These are phyloP conservation scores for Trachelus troglodyta DNA, from an alignment of 2,888 invertebrate genomes.

Conservation along the genomic window DNA sequence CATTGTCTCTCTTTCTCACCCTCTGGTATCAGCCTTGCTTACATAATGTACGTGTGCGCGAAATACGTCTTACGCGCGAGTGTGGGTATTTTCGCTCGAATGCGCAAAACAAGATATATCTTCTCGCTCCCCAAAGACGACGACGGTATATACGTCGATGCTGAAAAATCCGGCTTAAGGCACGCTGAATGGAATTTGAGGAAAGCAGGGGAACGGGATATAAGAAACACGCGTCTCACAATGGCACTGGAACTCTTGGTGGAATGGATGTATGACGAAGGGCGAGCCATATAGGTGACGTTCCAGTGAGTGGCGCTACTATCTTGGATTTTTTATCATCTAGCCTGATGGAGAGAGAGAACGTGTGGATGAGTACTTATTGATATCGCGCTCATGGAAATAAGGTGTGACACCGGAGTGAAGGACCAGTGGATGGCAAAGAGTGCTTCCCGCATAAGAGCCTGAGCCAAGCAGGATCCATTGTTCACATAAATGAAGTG, in stretches of 20 bases:
- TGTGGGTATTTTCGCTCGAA: neutral
- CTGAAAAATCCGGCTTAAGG: conserved; percentile 4
- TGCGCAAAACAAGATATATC: conserved; percentile 5
- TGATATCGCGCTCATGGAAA: neutral
- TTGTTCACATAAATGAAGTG: neutral
- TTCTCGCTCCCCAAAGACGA: neutral
- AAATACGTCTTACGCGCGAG: neutral
- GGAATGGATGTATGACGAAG: neutral
- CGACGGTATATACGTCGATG: neutral
- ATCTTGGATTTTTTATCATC: neutral
- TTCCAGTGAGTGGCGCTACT: neutral
- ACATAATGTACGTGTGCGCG: neutral
- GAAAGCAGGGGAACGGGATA: neutral
- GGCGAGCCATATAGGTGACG: neutral
- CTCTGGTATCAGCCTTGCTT: neutral
- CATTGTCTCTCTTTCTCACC: neutral
- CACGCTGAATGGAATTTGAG: neutral
- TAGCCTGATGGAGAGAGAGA: neutral
- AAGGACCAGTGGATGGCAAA: neutral
- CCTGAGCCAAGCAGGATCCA: neutral
- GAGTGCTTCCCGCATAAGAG: neutral
- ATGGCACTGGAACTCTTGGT: neutral
- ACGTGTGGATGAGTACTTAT: neutral
- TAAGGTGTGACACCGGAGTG: neutral
- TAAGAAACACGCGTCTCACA: neutral